Evolutionary conservation across 2,113 vertebrate species (phyloP), one percentile per base, ranked within the genome.

Genomic region (Platysternon megacephalum): DNA sequence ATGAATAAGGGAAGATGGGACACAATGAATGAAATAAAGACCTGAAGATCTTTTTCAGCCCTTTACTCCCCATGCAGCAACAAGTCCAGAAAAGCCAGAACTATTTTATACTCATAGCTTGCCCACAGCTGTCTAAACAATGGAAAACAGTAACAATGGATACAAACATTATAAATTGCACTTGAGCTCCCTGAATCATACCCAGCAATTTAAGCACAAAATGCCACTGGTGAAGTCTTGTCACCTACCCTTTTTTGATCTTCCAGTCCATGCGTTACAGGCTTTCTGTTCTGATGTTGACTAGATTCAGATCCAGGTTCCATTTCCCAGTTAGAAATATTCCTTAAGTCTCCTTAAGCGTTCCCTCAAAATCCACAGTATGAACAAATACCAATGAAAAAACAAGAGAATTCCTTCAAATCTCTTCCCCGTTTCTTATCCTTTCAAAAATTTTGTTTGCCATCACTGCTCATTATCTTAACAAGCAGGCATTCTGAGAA

Each of bases 211-310:
- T 89, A 83, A 95, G 68, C 89, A 58, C 79, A 86, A 92, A 61
- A 52, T 61, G 90, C 82, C 87, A 84, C 42, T 42, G 29, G 85
- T 68, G 6, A 85, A 91, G 94, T 88, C 94, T 90, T 87, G 65
- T 74, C 81, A 98, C 99, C 99, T 98, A 99, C 99, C 98, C 98
- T 99, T 98, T 99, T 99, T 98, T 99, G 99, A 98, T 99, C 99
- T 98, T 99, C 99, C 98, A 99, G 96, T 93, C 99, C 99, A 55
- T 99, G 99, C 96, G 99, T 98, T 95, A 99, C 99, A 42, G 98
- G 97, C 96, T 99, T 99, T 98, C 98, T 99, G 98, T 98, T 99
- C 97, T 98, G 98, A 89, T 99, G 98, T 96, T 99, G 98, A 97
- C 98, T 98, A 48, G 98, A 98, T 97, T 99, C 99, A 84, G 98